Evolutionary conservation across 30 jellyfish, hydroid and myxozoan species (phyloP).

Genomic region (Hydractinia symbiolongicarpus): DNA sequence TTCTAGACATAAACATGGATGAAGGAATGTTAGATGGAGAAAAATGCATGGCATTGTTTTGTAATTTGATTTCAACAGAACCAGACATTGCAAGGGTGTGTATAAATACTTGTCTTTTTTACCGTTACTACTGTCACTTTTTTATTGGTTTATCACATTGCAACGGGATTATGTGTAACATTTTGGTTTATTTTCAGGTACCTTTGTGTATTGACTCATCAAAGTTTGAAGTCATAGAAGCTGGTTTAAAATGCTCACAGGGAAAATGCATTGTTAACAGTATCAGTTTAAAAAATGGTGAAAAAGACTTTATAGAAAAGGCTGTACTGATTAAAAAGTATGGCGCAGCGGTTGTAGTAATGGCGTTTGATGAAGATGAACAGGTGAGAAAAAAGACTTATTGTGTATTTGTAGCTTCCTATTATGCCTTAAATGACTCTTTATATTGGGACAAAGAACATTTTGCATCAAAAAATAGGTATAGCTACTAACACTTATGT

Average conservation of each 20-base stretch:
- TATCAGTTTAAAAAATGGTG: conserved; percentile 91
- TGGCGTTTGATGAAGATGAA: conserved; percentile 98
- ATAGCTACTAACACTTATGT: too few relatives aligned
- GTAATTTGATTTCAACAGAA: conserved; percentile 82
- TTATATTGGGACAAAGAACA: not conserved
- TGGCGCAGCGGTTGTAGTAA: conserved; percentile 98
- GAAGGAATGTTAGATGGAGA: conserved; percentile 96
- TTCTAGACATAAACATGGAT: conserved; percentile 94
- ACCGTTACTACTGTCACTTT: not conserved
- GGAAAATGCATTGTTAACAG: conserved; percentile 94
- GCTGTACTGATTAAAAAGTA: conserved; percentile 73
- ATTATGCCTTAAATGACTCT: not conserved
- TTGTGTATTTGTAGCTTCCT: not conserved
- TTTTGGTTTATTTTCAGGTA: conserved; percentile 45
- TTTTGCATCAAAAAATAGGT: not conserved
- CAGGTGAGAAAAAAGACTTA: conserved; percentile 45
- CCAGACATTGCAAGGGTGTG: conserved; percentile 92
- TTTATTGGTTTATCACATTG: not conserved
- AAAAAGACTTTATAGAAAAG: conserved; percentile 70
- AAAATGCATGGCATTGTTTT: conserved; percentile 70
- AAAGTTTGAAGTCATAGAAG: conserved; percentile 82
- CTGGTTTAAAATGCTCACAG: conserved; percentile 92
- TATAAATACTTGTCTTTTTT: too few relatives aligned
- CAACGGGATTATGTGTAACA: not conserved
- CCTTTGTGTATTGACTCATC: conserved; percentile 98